phyloP scores from a whole-genome alignment of 1,140 invertebrate species.

The Diploscapter pachys region DNA sequence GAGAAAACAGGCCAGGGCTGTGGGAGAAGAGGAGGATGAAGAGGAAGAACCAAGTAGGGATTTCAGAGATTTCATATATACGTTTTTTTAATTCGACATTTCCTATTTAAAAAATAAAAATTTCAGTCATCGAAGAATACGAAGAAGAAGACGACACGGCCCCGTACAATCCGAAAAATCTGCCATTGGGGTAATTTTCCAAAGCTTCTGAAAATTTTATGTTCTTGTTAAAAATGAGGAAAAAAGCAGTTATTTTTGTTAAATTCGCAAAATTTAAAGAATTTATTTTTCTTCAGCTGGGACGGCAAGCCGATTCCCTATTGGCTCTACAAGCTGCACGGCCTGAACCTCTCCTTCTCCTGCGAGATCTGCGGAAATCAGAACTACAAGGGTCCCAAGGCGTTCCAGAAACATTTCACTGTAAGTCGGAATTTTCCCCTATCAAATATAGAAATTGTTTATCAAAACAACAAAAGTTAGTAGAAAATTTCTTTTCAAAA shows the following conservation, averaged over 20 bases:
- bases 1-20: constrained; percentile 90
- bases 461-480: too few relatives aligned
- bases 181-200: constrained; percentile 75
- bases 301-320: constrained; percentile 99
- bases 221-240: neutral
- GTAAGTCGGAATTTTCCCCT: constrained; percentile 53
- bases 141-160: constrained; percentile 79
- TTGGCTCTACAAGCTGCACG: constrained; percentile 98
- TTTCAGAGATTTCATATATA: too few relatives aligned
- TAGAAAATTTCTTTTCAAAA: too few relatives aligned
- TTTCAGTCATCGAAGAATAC: constrained; percentile 47
- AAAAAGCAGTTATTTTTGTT: neutral
- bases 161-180: constrained; percentile 98
- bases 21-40: constrained; percentile 87
- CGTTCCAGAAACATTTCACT: constrained; percentile 98
- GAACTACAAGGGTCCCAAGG: constrained; percentile 97
- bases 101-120: neutral
- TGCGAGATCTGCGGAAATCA: constrained; percentile 99
- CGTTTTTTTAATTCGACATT: too few relatives aligned
- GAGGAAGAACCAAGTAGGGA: constrained; percentile 53
- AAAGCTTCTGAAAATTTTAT: neutral
- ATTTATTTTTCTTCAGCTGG: constrained; percentile 66
- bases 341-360: constrained; percentile 95
- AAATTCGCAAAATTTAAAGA: neutral
- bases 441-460: constrained; percentile 17